Conservation (phyloP, 2,797 vertebrate species). For the Nannoperca australis region DNA sequence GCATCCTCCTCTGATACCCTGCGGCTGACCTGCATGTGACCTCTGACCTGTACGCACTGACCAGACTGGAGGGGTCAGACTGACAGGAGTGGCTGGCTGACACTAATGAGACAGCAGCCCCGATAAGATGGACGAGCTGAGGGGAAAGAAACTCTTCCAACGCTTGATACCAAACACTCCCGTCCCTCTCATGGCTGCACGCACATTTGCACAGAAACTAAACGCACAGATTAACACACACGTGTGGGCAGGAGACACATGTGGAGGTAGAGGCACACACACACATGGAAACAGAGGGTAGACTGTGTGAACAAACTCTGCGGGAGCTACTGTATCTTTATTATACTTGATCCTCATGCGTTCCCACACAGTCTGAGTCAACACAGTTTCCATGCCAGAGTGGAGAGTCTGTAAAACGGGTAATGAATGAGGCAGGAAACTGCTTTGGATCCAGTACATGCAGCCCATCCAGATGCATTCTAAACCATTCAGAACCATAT, state of each 20-base stretch:
- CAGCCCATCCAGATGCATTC: constrained; percentile 57
- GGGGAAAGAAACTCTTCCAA: constrained; percentile 32
- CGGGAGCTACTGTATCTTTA: constrained; percentile 60
- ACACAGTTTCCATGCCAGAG: constrained; percentile 63
- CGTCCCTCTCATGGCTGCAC: constrained; percentile 13
- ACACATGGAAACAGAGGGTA: constrained; percentile 42
- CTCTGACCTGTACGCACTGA: constrained; percentile 48
- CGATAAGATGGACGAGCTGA: constrained; percentile 61
- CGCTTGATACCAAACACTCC: neutral
- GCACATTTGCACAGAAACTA: neutral
- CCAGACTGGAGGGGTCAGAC: constrained; percentile 49
- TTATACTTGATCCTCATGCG: constrained; percentile 35
- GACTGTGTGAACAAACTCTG: constrained; percentile 58
- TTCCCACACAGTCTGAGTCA: constrained; percentile 73
- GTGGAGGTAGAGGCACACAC: constrained; percentile 19
- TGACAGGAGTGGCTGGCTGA: constrained; percentile 51
- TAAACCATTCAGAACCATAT: constrained; percentile 46
- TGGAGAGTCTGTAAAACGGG: constrained; percentile 71
- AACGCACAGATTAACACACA: constrained; percentile 4
- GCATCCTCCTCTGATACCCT: constrained; percentile 42
- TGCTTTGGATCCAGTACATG: constrained; percentile 54
- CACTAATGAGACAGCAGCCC: constrained; percentile 68
- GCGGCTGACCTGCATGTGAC: constrained; percentile 50
- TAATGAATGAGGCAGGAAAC: constrained; percentile 77
- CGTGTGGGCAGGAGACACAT: constrained; percentile 39